Evolutionary conservation across 2,113 vertebrate genomes (phyloP).

Genomic region (Anolis sagrei): DNA sequence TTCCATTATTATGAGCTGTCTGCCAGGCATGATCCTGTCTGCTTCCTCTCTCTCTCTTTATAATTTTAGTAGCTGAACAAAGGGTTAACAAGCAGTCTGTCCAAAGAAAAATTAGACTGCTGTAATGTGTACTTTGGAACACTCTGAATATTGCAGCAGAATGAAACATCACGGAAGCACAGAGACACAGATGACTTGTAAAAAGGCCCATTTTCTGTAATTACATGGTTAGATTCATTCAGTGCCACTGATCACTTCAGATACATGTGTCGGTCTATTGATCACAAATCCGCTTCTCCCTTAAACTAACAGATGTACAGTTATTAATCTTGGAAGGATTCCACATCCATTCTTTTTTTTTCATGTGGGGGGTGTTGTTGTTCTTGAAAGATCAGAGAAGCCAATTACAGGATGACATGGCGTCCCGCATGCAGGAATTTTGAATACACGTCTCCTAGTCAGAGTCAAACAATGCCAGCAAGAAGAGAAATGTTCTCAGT

Average conservation of each 20-base stretch:
- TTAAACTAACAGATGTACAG: conserved; percentile 66
- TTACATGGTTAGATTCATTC: conserved; percentile 61
- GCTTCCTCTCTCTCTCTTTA: neutral
- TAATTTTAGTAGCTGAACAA: neutral
- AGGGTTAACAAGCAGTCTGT: conserved; percentile 6
- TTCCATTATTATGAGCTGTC: neutral
- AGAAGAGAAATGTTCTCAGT: neutral
- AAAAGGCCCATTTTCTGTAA: conserved; percentile 62
- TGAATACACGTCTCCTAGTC: conserved; percentile 40
- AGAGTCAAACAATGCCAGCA: conserved; percentile 44
- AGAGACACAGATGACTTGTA: conserved; percentile 47
- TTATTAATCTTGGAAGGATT: conserved; percentile 69
- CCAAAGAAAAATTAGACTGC: neutral
- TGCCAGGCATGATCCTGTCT: conserved; percentile 8
- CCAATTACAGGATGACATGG: conserved; percentile 55
- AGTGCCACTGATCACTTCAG: conserved; percentile 65
- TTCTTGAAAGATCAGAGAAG: conserved; percentile 56
- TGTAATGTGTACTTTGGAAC: neutral
- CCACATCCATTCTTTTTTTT: conserved; percentile 51
- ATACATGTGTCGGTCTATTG: conserved; percentile 67
- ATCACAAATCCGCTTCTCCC: conserved; percentile 59
- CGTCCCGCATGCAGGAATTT: conserved; percentile 57
- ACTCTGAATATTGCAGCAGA: conserved; percentile 34
- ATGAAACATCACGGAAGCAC: conserved; percentile 54
- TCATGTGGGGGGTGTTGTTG: neutral